Conservation (phyloP, 2,888 invertebrate genomes). For the Pediacus dermestoides region DNA sequence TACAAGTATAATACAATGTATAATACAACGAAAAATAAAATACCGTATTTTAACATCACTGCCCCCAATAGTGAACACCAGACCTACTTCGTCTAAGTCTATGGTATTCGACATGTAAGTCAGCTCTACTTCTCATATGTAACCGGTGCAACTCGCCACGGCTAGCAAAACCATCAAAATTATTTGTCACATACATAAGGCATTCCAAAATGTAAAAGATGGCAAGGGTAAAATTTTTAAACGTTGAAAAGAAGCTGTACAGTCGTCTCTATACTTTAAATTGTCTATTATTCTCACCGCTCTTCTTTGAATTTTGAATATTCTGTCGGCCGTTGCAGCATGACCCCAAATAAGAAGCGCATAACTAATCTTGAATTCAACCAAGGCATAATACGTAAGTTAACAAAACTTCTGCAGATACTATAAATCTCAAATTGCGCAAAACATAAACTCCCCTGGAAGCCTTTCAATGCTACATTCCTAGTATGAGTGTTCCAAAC, state of each 20-base stretch:
- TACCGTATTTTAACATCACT: too few species aligned
- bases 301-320: conserved; percentile 1
- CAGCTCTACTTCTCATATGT: too few species aligned
- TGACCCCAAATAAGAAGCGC: conserved; percentile 1
- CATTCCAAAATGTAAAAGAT: conserved; percentile 1
- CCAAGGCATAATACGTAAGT: conserved; percentile 1
- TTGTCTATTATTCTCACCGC: background rate
- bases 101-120: too few species aligned
- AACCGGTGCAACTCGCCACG: conserved; percentile 1
- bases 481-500: background rate
- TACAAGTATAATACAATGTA: too few species aligned
- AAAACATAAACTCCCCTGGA: conserved; percentile 1
- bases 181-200: conserved; percentile 1
- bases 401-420: background rate
- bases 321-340: background rate
- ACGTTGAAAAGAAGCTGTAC: background rate
- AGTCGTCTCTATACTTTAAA: background rate
- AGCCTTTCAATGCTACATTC: background rate
- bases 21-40: too few species aligned
- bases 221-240: background rate
- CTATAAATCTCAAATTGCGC: background rate
- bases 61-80: conserved; percentile 1
- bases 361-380: too few species aligned
- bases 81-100: background rate
- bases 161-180: conserved; percentile 1